phyloP scores from a whole-genome alignment of 2,113 vertebrate species.

The Eurypyga helias region DNA sequence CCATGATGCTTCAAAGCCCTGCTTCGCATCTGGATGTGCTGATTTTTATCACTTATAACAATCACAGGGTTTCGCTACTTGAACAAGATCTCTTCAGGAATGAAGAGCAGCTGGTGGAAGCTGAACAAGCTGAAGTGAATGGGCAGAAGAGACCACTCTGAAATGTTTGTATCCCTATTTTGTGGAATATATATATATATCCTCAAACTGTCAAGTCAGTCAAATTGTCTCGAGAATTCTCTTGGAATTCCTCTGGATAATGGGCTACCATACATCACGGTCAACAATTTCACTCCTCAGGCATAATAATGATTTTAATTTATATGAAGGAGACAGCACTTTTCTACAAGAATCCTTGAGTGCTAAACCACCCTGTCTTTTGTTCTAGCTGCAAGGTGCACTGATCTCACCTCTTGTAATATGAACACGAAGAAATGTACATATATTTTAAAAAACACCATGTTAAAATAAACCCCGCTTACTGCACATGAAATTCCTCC shows the following conservation, averaged over 20 bases:
- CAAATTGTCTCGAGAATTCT: neutral
- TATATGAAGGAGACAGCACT: neutral
- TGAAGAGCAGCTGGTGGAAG: neutral
- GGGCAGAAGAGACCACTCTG: neutral
- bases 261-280: neutral
- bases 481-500: slow-evolving; percentile 4
- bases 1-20: slow-evolving; percentile 23
- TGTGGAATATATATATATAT: neutral
- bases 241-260: neutral
- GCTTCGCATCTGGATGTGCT: slow-evolving; percentile 36
- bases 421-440: neutral
- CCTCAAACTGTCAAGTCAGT: neutral
- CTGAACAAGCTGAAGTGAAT: neutral
- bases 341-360: neutral
- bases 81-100: slow-evolving; percentile 12
- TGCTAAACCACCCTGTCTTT: neutral
- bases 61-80: neutral
- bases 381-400: neutral
- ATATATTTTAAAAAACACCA: rapidly evolving
- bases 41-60: neutral
- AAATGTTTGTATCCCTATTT: neutral
- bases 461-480: neutral
- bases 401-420: neutral
- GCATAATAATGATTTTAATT: neutral
- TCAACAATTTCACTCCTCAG: neutral